These are phyloP conservation scores for Heliconius ethilla DNA, from an alignment of 2,888 invertebrate species.

Conservation along the genomic window DNA sequence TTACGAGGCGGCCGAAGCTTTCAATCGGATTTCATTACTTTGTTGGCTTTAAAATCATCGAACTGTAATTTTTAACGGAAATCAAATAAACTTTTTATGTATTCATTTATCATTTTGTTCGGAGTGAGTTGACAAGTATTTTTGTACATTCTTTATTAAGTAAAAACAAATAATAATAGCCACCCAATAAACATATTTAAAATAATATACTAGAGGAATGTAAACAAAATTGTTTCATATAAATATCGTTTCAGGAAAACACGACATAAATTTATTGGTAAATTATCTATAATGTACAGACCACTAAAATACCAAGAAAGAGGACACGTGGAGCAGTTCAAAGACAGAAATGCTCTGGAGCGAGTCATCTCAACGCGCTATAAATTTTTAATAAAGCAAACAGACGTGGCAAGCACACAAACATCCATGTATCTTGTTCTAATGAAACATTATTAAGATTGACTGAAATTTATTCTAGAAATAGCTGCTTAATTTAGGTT, in stretches of 20 bases:
- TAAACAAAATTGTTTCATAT: conserved; percentile 6
- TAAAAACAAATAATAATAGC: not conserved
- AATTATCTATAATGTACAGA: conserved; percentile 26
- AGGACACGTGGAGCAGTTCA: conserved; percentile 55
- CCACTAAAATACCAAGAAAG: conserved; percentile 42
- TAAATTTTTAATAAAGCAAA: conserved; percentile 76
- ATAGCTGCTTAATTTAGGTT: not conserved
- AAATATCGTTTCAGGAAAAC: conserved; percentile 7
- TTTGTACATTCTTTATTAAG: not conserved
- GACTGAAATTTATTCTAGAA: conserved; percentile 26
- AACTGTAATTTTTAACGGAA: conserved; percentile 44
- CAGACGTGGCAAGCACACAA: conserved; percentile 65
- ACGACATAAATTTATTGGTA: conserved; percentile 24
- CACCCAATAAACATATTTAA: not conserved
- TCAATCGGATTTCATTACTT: conserved; percentile 45
- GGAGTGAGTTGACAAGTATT: conserved; percentile 20
- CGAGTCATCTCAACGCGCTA: conserved; percentile 64
- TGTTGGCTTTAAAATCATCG: conserved; percentile 47
- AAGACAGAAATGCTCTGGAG: conserved; percentile 58
- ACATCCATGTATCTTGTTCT: conserved; percentile 57
- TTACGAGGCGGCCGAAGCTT: conserved; percentile 47
- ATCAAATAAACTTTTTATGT: conserved; percentile 41
- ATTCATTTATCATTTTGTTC: conserved; percentile 35
- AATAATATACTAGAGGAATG: not conserved
- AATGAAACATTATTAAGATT: conserved; percentile 26